Conservation (phyloP, 2,113 vertebrate species). For the Donacobius atricapilla region DNA sequence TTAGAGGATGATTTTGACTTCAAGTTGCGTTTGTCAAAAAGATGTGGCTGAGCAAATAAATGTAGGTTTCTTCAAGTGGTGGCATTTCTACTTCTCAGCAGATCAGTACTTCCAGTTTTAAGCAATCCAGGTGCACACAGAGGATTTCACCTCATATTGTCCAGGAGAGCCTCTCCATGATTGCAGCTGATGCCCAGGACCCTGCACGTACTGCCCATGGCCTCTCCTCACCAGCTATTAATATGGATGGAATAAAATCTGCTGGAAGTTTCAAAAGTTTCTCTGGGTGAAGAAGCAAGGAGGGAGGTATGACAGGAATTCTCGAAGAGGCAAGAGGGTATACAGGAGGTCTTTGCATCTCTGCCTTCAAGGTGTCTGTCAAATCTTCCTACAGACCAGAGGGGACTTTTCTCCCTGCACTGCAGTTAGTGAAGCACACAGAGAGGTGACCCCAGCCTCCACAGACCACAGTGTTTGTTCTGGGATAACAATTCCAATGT, state of each 20-base stretch:
- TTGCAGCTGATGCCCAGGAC: neutral
- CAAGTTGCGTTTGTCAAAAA: neutral
- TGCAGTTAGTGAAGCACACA: neutral
- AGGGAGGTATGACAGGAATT: neutral
- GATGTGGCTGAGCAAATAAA: neutral
- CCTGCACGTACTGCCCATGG: neutral
- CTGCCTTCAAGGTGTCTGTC: neutral
- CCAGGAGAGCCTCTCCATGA: neutral
- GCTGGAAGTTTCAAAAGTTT: neutral
- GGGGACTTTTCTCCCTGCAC: neutral
- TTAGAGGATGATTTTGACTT: neutral
- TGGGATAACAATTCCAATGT: neutral
- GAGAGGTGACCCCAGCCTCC: neutral
- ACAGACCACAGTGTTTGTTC: neutral
- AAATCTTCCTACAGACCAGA: neutral
- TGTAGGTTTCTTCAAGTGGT: fast-evolving
- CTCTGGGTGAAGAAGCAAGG: neutral
- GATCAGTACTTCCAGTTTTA: neutral
- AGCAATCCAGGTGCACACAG: neutral
- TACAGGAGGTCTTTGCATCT: neutral
- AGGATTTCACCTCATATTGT: neutral
- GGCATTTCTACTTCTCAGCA: neutral
- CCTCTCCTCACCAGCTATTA: neutral
- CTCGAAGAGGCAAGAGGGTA: neutral
- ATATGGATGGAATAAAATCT: neutral